These are phyloP conservation scores for Limonius californicus DNA, from an alignment of 1,140 invertebrate species.

Conservation along the genomic window DNA sequence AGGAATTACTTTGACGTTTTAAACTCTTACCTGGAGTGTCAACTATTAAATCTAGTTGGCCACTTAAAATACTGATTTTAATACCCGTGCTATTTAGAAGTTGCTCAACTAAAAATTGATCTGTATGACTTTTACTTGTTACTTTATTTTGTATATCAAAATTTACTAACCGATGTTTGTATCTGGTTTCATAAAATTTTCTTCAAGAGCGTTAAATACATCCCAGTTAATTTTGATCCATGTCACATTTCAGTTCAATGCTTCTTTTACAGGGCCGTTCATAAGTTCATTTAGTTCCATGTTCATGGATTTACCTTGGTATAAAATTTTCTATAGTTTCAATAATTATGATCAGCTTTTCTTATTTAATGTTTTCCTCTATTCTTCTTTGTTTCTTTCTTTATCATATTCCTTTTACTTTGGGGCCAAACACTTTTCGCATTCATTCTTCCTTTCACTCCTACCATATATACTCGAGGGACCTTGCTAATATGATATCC, in stretches of 20 bases:
- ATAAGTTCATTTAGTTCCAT: slow-evolving; percentile 48
- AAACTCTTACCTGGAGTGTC: slow-evolving; percentile 53
- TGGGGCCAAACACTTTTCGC: too few species aligned
- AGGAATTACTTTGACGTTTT: too few species aligned
- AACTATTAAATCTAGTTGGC: slow-evolving; percentile 68
- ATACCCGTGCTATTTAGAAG: slow-evolving; percentile 66
- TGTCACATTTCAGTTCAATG: slow-evolving; percentile 59
- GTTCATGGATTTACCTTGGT: not conserved
- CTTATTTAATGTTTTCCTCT: too few species aligned
- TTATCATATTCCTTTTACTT: too few species aligned
- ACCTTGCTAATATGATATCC: too few species aligned
- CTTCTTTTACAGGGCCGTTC: slow-evolving; percentile 64
- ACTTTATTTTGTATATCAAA: not conserved
- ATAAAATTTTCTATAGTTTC: not conserved
- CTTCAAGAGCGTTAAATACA: slow-evolving; percentile 61
- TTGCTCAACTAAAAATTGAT: slow-evolving; percentile 61
- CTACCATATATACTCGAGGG: too few species aligned
- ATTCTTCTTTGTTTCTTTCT: too few species aligned
- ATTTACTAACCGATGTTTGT: slow-evolving; percentile 56
- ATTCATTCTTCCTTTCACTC: too few species aligned
- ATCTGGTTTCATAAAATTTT: slow-evolving; percentile 84
- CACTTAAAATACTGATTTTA: slow-evolving; percentile 65
- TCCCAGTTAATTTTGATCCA: slow-evolving; percentile 58
- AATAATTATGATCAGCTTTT: not conserved
- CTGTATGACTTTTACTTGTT: too few species aligned